phyloP scores from a whole-genome alignment of 2,797 vertebrate species.

The Anableps anableps region DNA sequence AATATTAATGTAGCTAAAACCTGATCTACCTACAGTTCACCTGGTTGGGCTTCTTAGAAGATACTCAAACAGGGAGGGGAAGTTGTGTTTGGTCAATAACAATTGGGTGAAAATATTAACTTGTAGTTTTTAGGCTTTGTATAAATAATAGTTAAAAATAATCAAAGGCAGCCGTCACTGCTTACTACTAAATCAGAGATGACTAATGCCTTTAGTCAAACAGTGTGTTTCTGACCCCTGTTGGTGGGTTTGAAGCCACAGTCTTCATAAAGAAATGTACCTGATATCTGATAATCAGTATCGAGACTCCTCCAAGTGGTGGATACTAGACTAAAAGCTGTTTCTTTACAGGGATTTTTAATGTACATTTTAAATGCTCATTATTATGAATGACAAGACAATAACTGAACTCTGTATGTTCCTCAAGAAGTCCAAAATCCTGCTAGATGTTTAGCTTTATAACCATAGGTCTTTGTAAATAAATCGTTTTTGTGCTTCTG shows the following conservation, averaged over 20 bases:
- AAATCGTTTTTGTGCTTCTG: neutral
- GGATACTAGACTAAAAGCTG: neutral
- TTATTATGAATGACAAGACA: neutral
- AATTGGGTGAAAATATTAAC: neutral
- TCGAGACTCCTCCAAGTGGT: neutral
- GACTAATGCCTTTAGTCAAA: neutral
- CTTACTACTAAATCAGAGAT: neutral
- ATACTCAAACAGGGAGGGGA: constrained; percentile 6
- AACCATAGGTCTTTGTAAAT: neutral
- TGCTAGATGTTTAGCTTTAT: neutral
- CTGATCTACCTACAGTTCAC: constrained; percentile 20
- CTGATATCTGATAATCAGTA: neutral
- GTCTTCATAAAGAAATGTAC: neutral
- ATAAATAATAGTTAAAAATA: neutral
- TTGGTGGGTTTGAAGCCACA: neutral
- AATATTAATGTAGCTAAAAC: constrained; percentile 14
- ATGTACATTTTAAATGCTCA: neutral
- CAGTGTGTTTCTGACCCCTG: constrained; percentile 7
- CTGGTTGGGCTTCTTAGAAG: neutral
- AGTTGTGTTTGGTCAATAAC: neutral
- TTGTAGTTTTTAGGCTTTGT: neutral
- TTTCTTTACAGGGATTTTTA: neutral
- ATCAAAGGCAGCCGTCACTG: neutral
- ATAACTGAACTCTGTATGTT: neutral
- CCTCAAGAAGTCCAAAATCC: too few species aligned